Evolutionary conservation across 2,113 vertebrate genomes (phyloP).

Genomic region (Aspiorhynchus laticeps): DNA sequence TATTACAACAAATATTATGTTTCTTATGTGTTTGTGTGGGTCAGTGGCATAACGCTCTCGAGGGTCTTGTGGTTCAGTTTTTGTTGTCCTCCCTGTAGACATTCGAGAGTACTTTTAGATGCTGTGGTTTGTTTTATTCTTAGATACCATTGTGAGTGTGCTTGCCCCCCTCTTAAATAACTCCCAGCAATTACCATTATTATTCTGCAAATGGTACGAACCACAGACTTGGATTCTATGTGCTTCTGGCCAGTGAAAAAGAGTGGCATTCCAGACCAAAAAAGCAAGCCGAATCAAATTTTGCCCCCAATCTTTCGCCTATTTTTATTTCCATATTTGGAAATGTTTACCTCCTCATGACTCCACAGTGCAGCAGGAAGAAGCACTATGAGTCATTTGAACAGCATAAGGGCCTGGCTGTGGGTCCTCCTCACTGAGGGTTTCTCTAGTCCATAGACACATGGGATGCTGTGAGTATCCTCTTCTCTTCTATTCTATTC

Average conservation of each 20-base stretch:
- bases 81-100: not conserved
- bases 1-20: not conserved
- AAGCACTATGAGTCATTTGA: conserved; percentile 78
- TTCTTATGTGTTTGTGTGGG: not conserved
- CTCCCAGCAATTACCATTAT: conserved; percentile 65
- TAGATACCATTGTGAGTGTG: not conserved
- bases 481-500: conserved; percentile 38
- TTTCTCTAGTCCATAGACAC: conserved; percentile 60
- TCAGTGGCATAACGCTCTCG: not conserved
- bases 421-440: conserved; percentile 62
- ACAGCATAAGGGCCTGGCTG: conserved; percentile 70
- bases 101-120: conserved; percentile 15
- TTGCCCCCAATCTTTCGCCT: conserved; percentile 83
- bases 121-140: conserved; percentile 17
- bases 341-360: conserved; percentile 97
- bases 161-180: conserved; percentile 57
- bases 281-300: conserved; percentile 83
- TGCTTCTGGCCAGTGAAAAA: conserved; percentile 71
- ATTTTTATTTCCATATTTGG: conserved; percentile 95
- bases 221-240: conserved; percentile 72
- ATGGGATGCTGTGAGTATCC: conserved; percentile 72
- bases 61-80: not conserved
- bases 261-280: conserved; percentile 76
- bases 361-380: conserved; percentile 79
- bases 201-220: conserved; percentile 70